Percentiles rank a stretch among this genome's conserved stretches.
Evolutionary conservation across 2,113 vertebrate species (phyloP).

Genomic region (Ochotona princeps): DNA sequence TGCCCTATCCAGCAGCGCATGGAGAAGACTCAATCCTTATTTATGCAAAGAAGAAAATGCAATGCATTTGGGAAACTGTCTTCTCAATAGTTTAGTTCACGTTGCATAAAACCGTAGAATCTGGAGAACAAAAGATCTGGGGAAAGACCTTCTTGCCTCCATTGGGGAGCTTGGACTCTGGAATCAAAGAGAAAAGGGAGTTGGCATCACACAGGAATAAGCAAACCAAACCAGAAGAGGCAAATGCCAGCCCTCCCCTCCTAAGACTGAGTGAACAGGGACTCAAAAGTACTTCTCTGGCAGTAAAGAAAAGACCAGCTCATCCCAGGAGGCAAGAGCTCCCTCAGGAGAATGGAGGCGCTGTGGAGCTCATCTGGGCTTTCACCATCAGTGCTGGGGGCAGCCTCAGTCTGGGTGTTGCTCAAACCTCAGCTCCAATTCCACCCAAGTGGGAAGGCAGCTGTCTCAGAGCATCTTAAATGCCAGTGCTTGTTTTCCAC

Average conservation of each 20-base stretch:
- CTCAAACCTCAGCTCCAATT: slow-evolving; percentile 65
- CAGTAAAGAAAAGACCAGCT: background rate
- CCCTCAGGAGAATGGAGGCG: background rate
- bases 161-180: background rate
- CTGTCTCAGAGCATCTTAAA: slow-evolving; percentile 76
- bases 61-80: background rate
- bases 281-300: background rate
- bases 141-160: background rate
- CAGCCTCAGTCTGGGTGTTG: slow-evolving; percentile 40
- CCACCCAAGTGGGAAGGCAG: slow-evolving; percentile 76
- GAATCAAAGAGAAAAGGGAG: background rate
- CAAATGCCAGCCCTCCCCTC: background rate
- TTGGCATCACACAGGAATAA: background rate
- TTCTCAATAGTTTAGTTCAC: slow-evolving; percentile 1
- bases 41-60: slow-evolving; percentile 36
- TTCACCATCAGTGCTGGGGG: background rate
- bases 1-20: background rate
- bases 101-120: background rate
- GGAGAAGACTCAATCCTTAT: background rate
- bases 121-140: background rate
- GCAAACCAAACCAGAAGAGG: background rate
- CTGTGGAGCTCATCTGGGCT: background rate
- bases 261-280: background rate
- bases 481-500: slow-evolving; percentile 74
- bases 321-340: background rate